Percentiles rank a stretch among this genome's conserved stretches.
These are phyloP conservation scores for Eumaeus atala DNA, from an alignment of 1,140 invertebrate species.

Conservation along the genomic window DNA sequence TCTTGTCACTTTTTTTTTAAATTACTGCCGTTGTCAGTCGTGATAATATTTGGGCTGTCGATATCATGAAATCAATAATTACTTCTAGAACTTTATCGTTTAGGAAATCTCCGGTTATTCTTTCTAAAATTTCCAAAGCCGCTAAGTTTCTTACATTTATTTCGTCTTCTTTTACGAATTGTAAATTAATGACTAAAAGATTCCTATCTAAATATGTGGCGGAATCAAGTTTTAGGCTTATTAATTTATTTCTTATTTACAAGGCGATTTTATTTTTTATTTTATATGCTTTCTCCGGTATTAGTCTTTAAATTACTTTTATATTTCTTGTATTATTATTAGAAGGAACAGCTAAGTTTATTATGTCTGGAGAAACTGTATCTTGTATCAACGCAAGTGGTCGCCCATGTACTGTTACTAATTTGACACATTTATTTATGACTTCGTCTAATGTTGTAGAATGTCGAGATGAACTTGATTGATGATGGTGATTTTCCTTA, in stretches of 20 bases:
- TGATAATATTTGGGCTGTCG: constrained; percentile 6
- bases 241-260: background rate
- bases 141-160: background rate
- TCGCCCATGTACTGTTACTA: background rate
- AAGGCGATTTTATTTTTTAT: background rate
- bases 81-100: background rate
- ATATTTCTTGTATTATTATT: background rate
- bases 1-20: constrained; percentile 5
- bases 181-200: background rate
- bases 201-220: background rate
- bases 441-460: background rate
- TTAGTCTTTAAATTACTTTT: background rate
- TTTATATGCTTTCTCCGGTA: background rate
- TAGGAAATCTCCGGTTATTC: background rate
- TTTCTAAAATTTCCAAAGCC: background rate
- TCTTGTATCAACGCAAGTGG: background rate
- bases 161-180: background rate
- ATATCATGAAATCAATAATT: background rate
- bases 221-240: constrained; percentile 5
- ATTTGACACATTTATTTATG: background rate
- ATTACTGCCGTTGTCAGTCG: constrained; percentile 8
- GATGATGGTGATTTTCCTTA: background rate
- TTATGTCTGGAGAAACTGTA: background rate
- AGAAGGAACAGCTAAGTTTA: background rate
- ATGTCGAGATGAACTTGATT: background rate